Evolutionary conservation across 2,888 invertebrate genomes (phyloP).

Genomic region (Chrysopilus asiliformis): DNA sequence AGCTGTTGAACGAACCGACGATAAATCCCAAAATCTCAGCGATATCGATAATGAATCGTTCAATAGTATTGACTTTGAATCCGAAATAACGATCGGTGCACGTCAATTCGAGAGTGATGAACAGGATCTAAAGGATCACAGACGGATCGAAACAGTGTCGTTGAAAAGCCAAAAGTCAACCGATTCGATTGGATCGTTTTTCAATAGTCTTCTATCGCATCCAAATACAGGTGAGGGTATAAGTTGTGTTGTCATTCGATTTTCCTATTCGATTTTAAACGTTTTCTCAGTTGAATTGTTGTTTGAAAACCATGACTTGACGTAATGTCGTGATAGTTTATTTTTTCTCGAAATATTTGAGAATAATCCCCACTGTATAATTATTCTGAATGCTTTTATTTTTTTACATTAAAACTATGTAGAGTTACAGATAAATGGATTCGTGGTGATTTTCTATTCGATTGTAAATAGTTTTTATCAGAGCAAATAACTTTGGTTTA

Average conservation of each 20-base stretch:
- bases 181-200: conserved; percentile 34
- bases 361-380: not conserved
- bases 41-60: conserved; percentile 37
- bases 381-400: no score
- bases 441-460: no score
- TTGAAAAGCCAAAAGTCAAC: conserved; percentile 14
- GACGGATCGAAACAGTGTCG: conserved; percentile 10
- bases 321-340: no score
- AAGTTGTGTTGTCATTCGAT: conserved; percentile 1
- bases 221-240: conserved; percentile 30
- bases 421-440: no score
- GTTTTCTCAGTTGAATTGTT: not conserved
- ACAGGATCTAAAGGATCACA: conserved; percentile 8
- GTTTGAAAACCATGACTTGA: no score
- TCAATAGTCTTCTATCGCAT: conserved; percentile 32
- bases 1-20: conserved; percentile 20
- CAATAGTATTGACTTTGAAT: conserved; percentile 37
- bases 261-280: no score
- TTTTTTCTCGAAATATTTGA: not conserved
- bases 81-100: conserved; percentile 34
- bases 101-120: conserved; percentile 9
- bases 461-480: no score
- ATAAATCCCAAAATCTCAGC: conserved; percentile 35
- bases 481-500: no score
- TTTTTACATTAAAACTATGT: no score